phyloP scores from a whole-genome alignment of 2,888 invertebrate species.

The Lasioglossum morio region DNA sequence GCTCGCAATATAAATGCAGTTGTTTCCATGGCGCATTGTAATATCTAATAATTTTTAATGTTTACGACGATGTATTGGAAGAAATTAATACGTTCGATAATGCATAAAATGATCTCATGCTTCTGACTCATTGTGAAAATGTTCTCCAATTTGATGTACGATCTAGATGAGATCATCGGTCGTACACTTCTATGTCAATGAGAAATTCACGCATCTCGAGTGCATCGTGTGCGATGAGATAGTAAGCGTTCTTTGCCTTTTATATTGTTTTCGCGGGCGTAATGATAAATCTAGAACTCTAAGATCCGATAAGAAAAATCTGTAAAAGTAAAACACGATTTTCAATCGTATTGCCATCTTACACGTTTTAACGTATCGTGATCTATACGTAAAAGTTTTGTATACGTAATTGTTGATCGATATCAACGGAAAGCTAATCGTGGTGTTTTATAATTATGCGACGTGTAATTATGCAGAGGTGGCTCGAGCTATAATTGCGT shows the following conservation, averaged over 20 bases:
- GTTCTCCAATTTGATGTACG: background rate
- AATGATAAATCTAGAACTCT: background rate
- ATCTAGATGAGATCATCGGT: background rate
- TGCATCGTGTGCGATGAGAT: background rate
- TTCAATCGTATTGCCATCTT: background rate
- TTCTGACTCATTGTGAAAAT: background rate
- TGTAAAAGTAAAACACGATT: background rate
- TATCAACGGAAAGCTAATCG: background rate
- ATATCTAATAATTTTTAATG: background rate
- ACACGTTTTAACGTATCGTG: background rate
- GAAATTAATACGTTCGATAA: slow-evolving; percentile 21
- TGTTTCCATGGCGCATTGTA: slow-evolving; percentile 4
- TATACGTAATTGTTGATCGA: background rate
- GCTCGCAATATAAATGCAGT: slow-evolving; percentile 32
- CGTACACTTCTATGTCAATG: background rate
- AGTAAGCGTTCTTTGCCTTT: background rate
- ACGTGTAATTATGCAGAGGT: background rate
- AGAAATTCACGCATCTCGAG: background rate
- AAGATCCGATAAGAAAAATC: background rate
- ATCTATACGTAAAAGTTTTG: background rate
- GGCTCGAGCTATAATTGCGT: background rate
- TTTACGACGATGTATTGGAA: background rate
- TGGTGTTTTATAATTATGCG: slow-evolving; percentile 1
- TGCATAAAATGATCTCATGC: background rate
- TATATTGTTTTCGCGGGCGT: background rate